These are phyloP conservation scores for Sthenelais limicola DNA, from an alignment of 2,888 invertebrate species.

Conservation along the genomic window DNA sequence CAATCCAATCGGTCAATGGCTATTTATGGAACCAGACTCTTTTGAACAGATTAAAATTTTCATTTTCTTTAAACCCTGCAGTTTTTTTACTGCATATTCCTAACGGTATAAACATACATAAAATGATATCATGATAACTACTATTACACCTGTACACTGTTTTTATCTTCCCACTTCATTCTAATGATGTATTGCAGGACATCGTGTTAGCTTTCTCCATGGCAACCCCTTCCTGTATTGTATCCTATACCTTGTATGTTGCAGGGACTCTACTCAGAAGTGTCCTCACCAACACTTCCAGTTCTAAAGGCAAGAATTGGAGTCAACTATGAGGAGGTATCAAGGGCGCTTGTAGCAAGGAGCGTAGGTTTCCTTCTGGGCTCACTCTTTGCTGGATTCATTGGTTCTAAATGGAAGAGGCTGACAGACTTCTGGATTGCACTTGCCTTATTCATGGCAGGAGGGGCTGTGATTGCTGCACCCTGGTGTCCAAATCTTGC, in stretches of 20 bases:
- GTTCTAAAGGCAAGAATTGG: slow-evolving; percentile 7
- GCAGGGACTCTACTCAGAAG: slow-evolving; percentile 39
- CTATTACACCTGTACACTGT: no score
- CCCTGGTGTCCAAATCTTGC: slow-evolving; percentile 40
- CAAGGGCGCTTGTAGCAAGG: slow-evolving; percentile 36
- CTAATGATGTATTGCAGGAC: no score
- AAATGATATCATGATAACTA: no score
- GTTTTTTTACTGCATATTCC: no score
- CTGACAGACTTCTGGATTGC: slow-evolving; percentile 38
- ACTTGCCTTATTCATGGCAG: slow-evolving; percentile 35
- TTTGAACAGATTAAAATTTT: no score
- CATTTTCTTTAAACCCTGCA: no score
- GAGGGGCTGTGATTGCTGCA: slow-evolving; percentile 32
- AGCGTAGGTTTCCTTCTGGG: slow-evolving; percentile 30
- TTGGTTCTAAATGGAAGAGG: slow-evolving; percentile 27
- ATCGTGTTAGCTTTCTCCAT: no score
- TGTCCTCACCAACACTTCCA: slow-evolving; percentile 37
- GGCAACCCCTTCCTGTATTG: neutral
- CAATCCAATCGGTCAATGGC: no score
- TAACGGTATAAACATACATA: no score
- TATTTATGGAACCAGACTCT: no score
- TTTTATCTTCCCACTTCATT: no score
- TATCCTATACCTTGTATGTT: neutral
- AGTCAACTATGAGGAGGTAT: slow-evolving; percentile 33
- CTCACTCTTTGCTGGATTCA: slow-evolving; percentile 22